Base-by-base conservation (phyloP, 2,888 invertebrate genomes). In the Malthinus seriepunctatus region DNA sequence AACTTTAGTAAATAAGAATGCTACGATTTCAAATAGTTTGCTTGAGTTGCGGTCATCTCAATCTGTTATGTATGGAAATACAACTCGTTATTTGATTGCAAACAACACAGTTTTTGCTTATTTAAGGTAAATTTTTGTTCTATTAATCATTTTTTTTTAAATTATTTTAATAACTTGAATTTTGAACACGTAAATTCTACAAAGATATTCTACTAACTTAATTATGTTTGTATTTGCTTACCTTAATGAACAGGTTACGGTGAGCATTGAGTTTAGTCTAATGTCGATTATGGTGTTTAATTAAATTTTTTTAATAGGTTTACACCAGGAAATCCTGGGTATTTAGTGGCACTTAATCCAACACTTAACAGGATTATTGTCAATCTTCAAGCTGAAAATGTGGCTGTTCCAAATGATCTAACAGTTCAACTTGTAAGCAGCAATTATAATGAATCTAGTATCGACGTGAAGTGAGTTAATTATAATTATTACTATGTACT, bases 281-380 rank as follows among this genome's bases (percentile, higher is more conserved):
- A 2, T 51, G 33, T 37, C 8, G 15, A 12, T 31, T 55, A 1
- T 3, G 8, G 12, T 3, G 9, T 34, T 42, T 32, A 49, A 31
- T 10, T 8, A 33, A 2, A 42, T 10, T 35, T 10, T 55, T 48
- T 46, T 32, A 66, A 52, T 74, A 91, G 92, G 78, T 83, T 88
- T 74, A 88, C 88, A 76, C 77, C 84, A 11, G 90, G 89, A 0
- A 89, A 87, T 79, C 90, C 89, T 1, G 91, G 91, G 12, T 89
- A 86, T 78, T 79, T 90, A 67, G 87, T 89, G 15, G 84, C 88
- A 47, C 85, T 86, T 70, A 92, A 93, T 79, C 86, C 89, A 10
- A 80, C 81, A 1, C 75, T 76, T 8, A 72, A 76, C 32, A 73
- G 73, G 3, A 80, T 79, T 7, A 73, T 74, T 2, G 84, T 86